These are phyloP conservation scores for Bubo blakistoni DNA, from an alignment of 2,113 vertebrate species.

Conservation along the genomic window DNA sequence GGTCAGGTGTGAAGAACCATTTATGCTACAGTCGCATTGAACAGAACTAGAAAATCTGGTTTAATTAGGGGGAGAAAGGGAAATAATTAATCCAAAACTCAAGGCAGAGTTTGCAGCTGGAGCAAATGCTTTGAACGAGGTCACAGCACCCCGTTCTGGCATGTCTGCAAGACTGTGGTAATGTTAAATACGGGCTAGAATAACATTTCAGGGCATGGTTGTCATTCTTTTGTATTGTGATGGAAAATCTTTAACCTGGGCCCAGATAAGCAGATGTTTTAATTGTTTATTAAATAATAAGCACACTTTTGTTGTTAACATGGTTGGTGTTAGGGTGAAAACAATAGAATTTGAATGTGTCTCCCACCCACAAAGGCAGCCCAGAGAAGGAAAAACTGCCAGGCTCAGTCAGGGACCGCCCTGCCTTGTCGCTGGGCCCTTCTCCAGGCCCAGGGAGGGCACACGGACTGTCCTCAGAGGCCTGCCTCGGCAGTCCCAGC, in stretches of 20 bases:
- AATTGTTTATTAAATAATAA: not conserved
- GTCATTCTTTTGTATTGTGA: not conserved
- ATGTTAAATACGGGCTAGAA: not conserved
- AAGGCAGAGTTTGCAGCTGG: not conserved
- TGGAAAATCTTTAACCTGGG: not conserved
- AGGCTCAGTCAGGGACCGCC: not conserved
- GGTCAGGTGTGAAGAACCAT: not conserved
- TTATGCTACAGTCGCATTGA: not conserved
- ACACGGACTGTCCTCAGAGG: not conserved
- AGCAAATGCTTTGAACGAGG: not conserved
- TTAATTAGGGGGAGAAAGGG: not conserved
- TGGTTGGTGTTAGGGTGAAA: not conserved
- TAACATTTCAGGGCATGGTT: not conserved
- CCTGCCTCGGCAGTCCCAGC: not conserved
- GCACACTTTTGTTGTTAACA: not conserved
- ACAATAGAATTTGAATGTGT: fast-evolving
- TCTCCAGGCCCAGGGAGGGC: not conserved
- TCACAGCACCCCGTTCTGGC: not conserved
- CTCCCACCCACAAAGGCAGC: not conserved
- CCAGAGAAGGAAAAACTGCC: not conserved
- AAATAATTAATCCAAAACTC: not conserved
- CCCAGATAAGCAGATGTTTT: not conserved
- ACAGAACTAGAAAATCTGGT: not conserved
- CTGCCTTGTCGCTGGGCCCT: not conserved
- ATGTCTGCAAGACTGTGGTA: not conserved